Base-by-base conservation (phyloP, 2,888 invertebrate genomes). In the Danaus chrysippus region DNA sequence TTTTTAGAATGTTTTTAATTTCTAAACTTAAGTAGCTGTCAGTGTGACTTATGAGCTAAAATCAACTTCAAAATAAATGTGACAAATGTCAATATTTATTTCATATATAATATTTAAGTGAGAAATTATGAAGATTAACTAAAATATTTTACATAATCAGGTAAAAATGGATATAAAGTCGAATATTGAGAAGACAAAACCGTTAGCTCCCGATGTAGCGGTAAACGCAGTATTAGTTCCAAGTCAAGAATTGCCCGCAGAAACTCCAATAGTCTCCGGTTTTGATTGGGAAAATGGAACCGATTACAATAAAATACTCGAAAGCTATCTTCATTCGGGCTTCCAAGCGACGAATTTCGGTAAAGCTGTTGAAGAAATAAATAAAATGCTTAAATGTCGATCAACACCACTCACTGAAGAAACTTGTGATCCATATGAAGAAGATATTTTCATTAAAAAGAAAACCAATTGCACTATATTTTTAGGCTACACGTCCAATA, bases 331-430 rank as follows among this genome's bases (percentile, higher is more conserved):
- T 42, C 91, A 92, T 62, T 95, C 95, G 17, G 99, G 99, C n/a
- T 99, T 99, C 85, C 99, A 99, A 92, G 98, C 99, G 0, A 98
- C 98, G 0, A 98, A 95, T 91, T 96, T 99, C 80, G 98, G 97
- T 0, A 88, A 94, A 74, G 98, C 98, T 0, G 94, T 99, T 0
- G 92, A 94, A 58, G 98, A 99, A 92, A 95, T 99, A 66, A 96
- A 97, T 74, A 95, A 94, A 92, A 99, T 99, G 99, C 91, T 97
- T 57, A 93, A 94, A 80, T 94, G 93, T 75, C 93, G 97, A 70
- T 92, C 93, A 12, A 82, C 94, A 68, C 94, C 95, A 0, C 79
- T 98, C 52, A 91, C 93, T 0, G 92, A 93, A 69, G 96, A 96
- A 65, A 92, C 92, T 58, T 87, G 92, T 57, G 94, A 95, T 73